phyloP scores from a whole-genome alignment of 2,797 vertebrate genomes.

The Corythornis leucogaster region DNA sequence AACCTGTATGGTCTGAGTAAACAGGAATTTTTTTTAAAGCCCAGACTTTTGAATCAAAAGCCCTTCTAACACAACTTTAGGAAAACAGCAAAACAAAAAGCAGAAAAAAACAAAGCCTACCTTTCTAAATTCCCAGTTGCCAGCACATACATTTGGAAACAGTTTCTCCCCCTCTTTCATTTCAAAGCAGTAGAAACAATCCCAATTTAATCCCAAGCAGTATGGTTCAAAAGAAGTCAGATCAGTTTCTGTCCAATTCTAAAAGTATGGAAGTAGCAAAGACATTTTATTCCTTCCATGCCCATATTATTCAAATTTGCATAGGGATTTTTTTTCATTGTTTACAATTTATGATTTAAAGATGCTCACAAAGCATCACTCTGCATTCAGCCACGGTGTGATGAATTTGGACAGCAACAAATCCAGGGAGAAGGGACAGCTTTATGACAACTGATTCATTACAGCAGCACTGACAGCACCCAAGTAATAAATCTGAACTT shows the following conservation, averaged over 20 bases:
- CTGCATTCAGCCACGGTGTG: neutral
- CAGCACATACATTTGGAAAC: neutral
- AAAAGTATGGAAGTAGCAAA: neutral
- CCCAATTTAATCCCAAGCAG: neutral
- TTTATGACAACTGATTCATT: neutral
- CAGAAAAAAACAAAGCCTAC: neutral
- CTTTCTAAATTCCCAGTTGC: neutral
- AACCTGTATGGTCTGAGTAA: neutral
- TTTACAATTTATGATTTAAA: neutral
- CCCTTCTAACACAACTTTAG: neutral
- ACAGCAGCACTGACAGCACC: neutral
- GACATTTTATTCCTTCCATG: neutral
- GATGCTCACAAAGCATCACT: neutral
- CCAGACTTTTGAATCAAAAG: neutral
- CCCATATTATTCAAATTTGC: neutral
- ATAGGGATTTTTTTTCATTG: neutral
- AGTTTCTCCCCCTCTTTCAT: neutral
- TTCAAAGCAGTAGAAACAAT: conserved; percentile 14
- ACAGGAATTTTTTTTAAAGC: neutral
- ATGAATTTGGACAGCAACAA: neutral
- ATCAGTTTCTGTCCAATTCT: neutral
- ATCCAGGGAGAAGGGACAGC: neutral
- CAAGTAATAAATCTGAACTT: neutral
- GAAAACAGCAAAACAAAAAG: neutral
- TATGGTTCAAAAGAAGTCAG: neutral